Percentiles rank a stretch among this genome's conserved stretches.
Evolutionary conservation across 2,113 vertebrate species (phyloP).

Genomic region (Struthio camelus): DNA sequence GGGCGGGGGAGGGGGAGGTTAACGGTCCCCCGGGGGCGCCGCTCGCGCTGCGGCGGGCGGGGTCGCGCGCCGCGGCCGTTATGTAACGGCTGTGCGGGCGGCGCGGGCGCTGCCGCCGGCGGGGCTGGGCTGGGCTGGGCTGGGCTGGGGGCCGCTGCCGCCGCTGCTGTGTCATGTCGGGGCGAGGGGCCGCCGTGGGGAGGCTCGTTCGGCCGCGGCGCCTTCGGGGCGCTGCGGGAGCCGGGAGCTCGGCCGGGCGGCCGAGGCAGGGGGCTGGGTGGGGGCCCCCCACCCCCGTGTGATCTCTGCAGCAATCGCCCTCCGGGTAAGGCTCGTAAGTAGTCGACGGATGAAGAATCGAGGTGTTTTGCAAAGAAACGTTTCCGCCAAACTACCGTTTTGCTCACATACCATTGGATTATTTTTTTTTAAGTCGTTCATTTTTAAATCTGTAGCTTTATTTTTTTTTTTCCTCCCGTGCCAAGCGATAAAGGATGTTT

Average conservation of each 20-base stretch:
- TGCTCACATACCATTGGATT: not conserved
- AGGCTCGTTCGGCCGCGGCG: not conserved
- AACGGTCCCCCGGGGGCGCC: not conserved
- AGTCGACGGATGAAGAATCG: not conserved
- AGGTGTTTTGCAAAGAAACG: not conserved
- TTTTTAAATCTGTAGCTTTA: not conserved
- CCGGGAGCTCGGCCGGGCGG: not conserved
- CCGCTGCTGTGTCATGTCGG: conserved; percentile 40
- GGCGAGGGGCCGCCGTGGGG: not conserved
- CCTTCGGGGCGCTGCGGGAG: not conserved
- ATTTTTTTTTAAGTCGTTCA: too few species aligned
- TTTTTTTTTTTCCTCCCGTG: rapidly evolving
- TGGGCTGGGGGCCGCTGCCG: conserved; percentile 31
- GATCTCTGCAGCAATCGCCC: rapidly evolving
- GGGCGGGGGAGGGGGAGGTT: not conserved
- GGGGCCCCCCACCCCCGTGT: too few species aligned
- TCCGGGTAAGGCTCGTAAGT: too few species aligned
- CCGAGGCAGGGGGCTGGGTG: too few species aligned
- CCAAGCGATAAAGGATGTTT: not conserved
- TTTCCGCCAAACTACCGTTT: not conserved
- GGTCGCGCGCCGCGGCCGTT: not conserved
- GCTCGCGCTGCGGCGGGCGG: not conserved
- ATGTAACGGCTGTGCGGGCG: not conserved
- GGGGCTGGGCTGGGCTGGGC: conserved; percentile 23
- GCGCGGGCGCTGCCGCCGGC: conserved; percentile 41